phyloP scores from a whole-genome alignment of 30 jellyfish, hydroid and myxozoan species.

The Clytia hemisphaerica region DNA sequence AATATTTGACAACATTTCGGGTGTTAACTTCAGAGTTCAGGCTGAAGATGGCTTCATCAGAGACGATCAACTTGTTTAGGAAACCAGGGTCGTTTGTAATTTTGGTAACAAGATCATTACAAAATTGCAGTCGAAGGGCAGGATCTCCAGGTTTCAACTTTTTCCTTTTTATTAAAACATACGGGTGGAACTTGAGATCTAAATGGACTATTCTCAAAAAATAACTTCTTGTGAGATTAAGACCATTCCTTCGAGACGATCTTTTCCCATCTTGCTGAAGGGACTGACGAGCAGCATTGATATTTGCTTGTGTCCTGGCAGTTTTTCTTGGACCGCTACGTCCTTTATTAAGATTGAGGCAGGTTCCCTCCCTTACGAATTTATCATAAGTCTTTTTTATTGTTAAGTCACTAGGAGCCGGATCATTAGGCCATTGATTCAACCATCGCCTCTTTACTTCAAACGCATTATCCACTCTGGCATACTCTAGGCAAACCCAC shows the following conservation, averaged over 20 bases:
- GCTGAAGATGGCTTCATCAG: no score
- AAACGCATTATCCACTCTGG: background rate
- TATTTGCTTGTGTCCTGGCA: background rate
- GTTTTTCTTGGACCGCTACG: background rate
- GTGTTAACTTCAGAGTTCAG: no score
- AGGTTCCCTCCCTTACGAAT: background rate
- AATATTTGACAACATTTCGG: background rate
- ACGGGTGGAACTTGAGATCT: background rate
- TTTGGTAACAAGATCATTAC: background rate
- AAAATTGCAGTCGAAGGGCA: background rate
- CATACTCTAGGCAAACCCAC: no score
- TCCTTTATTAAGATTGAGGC: background rate
- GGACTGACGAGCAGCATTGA: background rate
- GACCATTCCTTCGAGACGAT: conserved; percentile 3
- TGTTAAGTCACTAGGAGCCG: background rate
- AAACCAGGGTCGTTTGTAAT: no score
- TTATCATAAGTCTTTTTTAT: background rate
- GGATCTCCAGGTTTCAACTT: no score
- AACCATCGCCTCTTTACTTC: background rate
- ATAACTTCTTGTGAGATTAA: background rate
- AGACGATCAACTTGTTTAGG: background rate
- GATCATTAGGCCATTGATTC: conserved; percentile 1
- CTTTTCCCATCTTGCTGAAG: background rate
- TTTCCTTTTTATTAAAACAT: background rate
- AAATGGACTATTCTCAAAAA: background rate